These are phyloP conservation scores for Diarsia brunnea DNA, from an alignment of 2,888 invertebrate species.

Conservation along the genomic window DNA sequence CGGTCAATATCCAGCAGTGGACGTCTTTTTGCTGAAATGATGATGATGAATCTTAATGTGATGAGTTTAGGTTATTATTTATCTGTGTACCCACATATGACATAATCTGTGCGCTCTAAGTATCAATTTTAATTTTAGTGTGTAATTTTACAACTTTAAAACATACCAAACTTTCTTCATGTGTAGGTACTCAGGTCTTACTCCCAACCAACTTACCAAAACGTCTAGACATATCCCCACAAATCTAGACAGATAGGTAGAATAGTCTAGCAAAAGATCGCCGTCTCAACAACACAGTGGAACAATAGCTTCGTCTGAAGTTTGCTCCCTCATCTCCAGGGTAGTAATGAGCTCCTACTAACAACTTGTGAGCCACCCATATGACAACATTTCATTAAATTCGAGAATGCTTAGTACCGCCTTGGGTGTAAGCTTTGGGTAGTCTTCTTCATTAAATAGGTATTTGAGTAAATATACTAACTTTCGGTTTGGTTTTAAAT, in stretches of 20 bases:
- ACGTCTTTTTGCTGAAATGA: too few species aligned
- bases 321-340: conserved; percentile 26
- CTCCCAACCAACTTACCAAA: neutral
- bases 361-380: conserved; percentile 22
- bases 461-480: too few species aligned
- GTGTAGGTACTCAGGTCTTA: neutral
- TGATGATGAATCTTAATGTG: too few species aligned
- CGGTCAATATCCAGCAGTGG: too few species aligned
- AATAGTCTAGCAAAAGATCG: conserved; percentile 4
- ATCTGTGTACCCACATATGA: too few species aligned
- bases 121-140: too few species aligned
- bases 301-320: conserved; percentile 42
- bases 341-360: conserved; percentile 44
- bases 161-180: neutral
- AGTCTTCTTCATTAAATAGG: too few species aligned
- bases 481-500: too few species aligned
- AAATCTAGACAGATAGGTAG: conserved; percentile 3
- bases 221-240: conserved; percentile 11
- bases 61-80: too few species aligned
- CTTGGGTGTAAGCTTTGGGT: neutral
- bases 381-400: conserved; percentile 11
- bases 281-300: conserved; percentile 13
- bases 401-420: neutral
- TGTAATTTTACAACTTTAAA: neutral
- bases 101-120: too few species aligned